Evolutionary conservation across 2,797 vertebrate genomes (phyloP), one percentile per base, ranked within the genome.

Genomic region (Holocentrus rufus): DNA sequence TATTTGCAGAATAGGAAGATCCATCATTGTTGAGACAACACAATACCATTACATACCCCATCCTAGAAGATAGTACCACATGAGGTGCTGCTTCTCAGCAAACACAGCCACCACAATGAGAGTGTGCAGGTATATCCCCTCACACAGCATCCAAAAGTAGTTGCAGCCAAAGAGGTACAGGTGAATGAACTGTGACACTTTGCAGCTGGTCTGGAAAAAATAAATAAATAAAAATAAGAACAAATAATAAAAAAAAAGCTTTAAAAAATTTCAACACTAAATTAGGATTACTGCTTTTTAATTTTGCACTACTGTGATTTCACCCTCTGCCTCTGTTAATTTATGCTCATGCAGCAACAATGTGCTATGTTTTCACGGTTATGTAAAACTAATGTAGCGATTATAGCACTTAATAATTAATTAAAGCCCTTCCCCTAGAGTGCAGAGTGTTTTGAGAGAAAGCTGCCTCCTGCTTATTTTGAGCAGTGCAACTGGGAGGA

Each of bases 71-170:
- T 98, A 98, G 92, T 99, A 99, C 97, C 98, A 99, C 90, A 96
- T 94, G 66, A 99, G 87, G 85, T 98, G 97, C 66, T 99, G 98
- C 74, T 99, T 99, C 90, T 99, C 97, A 0, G 96, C 97, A 86
- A 99, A 99, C 75, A 99, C 98, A 0, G 98, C 98, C 82, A 99
- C 97, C 46, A 99, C 98, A 4, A 99, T 99, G 72, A 99, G 96
- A 0, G 98, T 99, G 77, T 99, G 98, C 67, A 99, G 93, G 83
- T 99, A 98, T 49, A 99, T 97, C 7, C 98, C 98, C 87, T 99
- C 98, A 79, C 98, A 99, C 68, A 99, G 91, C 98, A 99, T 99
- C 98, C 98, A 99, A 76, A 99, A 99, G 91, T 99, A 99, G 81
- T 99, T 99, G 85, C 98, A 99, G 56, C 96, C 95, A 86, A 98